phyloP scores from a whole-genome alignment of 2,113 vertebrate genomes.

The Micronycteris hirsuta region DNA sequence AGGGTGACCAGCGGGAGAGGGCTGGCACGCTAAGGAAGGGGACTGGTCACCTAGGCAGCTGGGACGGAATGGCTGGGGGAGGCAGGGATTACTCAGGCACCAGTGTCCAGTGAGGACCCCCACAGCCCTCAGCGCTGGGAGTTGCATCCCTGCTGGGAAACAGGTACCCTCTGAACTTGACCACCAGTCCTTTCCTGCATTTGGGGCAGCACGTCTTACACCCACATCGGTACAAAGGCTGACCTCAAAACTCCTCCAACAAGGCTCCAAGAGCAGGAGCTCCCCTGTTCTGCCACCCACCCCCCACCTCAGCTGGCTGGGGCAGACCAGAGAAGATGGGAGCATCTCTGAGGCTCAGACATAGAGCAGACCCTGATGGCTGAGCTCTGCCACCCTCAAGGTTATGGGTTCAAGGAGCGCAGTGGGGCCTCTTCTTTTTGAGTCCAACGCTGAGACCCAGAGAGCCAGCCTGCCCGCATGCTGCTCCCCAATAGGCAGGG shows the following conservation, averaged over 20 bases:
- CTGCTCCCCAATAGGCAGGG: not conserved
- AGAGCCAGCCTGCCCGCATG: not conserved
- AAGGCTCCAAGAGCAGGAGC: not conserved
- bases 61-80: not conserved
- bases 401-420: not conserved
- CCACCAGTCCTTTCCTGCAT: not conserved
- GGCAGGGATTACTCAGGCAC: not conserved
- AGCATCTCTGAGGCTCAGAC: not conserved
- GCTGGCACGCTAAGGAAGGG: not conserved
- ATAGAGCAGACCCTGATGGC: not conserved
- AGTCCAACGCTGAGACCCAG: not conserved
- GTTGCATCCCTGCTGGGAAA: not conserved
- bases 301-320: not conserved
- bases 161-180: not conserved
- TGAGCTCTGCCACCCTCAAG: not conserved
- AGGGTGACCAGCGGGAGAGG: not conserved
- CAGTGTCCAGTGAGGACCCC: not conserved
- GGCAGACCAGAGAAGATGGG: not conserved
- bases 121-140: not conserved
- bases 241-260: not conserved
- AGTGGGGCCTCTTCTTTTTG: not conserved
- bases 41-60: not conserved
- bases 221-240: not conserved
- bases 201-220: not conserved
- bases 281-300: not conserved